phyloP scores from a whole-genome alignment of 2,888 invertebrate genomes.

The Cheilosia urbana region DNA sequence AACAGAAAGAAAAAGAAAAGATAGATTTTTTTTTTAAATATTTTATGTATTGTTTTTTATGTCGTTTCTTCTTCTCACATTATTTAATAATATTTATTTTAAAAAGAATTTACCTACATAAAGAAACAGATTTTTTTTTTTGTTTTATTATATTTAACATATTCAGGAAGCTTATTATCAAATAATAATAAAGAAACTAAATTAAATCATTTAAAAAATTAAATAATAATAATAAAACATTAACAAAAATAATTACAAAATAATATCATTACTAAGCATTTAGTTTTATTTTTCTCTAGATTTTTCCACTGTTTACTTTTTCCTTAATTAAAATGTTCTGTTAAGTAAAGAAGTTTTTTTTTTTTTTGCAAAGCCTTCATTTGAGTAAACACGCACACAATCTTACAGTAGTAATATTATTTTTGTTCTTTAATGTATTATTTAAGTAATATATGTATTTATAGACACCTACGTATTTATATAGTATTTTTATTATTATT shows the following conservation, averaged over 20 bases:
- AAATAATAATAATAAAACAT: constrained; percentile 75
- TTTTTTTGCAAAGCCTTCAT: constrained; percentile 67
- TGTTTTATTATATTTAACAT: constrained; percentile 69
- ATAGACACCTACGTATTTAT: constrained; percentile 74
- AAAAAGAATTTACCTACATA: constrained; percentile 69
- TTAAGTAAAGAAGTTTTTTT: constrained; percentile 23
- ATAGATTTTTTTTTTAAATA: constrained; percentile 31
- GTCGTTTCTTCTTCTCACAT: constrained; percentile 50
- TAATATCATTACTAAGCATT: constrained; percentile 74
- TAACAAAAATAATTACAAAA: constrained; percentile 74
- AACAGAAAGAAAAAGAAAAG: constrained; percentile 54
- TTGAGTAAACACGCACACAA: constrained; percentile 75
- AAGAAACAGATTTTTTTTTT: constrained; percentile 56
- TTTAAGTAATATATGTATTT: constrained; percentile 58
- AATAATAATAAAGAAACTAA: constrained; percentile 73
- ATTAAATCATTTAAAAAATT: constrained; percentile 73
- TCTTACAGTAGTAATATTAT: constrained; percentile 68
- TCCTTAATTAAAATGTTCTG: constrained; percentile 31
- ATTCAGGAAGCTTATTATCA: constrained; percentile 67
- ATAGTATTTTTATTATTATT: constrained; percentile 62
- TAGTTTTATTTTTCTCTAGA: constrained; percentile 46
- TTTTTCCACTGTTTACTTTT: constrained; percentile 53
- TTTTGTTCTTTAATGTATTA: constrained; percentile 59
- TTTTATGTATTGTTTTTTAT: constrained; percentile 61
- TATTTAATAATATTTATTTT: constrained; percentile 60